Evolutionary conservation across 2,888 invertebrate genomes (phyloP).

Genomic region (Itoplectis maculator): DNA sequence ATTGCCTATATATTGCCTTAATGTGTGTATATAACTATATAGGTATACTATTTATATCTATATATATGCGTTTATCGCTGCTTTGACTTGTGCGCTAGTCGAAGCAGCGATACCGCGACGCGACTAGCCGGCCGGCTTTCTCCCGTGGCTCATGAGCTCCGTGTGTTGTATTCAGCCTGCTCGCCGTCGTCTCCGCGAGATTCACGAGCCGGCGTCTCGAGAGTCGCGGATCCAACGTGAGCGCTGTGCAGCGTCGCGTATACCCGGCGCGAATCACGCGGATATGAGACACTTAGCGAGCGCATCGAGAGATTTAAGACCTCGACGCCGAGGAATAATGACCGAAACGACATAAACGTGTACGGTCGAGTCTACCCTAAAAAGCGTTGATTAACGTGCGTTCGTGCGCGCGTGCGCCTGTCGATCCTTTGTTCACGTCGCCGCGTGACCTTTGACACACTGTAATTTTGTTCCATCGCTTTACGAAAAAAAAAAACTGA

Average conservation of each 20-base stretch:
- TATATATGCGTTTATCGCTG: conserved; percentile 75
- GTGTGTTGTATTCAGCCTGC: conserved; percentile 46
- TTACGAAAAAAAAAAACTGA: too few relatives aligned
- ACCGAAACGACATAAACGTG: conserved; percentile 12
- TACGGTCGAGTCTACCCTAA: background rate
- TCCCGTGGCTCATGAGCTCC: conserved; percentile 69
- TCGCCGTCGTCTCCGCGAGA: conserved; percentile 29
- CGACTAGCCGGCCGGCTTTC: conserved; percentile 75
- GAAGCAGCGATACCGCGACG: too few relatives aligned
- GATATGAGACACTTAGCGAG: conserved; percentile 53
- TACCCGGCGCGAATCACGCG: conserved; percentile 74
- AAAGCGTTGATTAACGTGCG: background rate
- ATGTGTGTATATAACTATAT: conserved; percentile 72
- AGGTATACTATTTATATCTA: conserved; percentile 30
- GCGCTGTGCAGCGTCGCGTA: conserved; percentile 67
- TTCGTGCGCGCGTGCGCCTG: background rate
- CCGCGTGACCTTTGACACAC: too few relatives aligned
- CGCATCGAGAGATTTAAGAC: conserved; percentile 25
- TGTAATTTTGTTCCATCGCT: too few relatives aligned
- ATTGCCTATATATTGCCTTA: background rate
- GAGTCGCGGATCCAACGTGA: background rate
- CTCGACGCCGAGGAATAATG: conserved; percentile 3
- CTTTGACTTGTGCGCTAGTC: conserved; percentile 24
- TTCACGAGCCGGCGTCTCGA: conserved; percentile 34
- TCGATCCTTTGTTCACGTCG: too few relatives aligned